Base-by-base conservation (phyloP, 53 echinoderm and acorn worm genomes). In the Crossaster papposus region DNA sequence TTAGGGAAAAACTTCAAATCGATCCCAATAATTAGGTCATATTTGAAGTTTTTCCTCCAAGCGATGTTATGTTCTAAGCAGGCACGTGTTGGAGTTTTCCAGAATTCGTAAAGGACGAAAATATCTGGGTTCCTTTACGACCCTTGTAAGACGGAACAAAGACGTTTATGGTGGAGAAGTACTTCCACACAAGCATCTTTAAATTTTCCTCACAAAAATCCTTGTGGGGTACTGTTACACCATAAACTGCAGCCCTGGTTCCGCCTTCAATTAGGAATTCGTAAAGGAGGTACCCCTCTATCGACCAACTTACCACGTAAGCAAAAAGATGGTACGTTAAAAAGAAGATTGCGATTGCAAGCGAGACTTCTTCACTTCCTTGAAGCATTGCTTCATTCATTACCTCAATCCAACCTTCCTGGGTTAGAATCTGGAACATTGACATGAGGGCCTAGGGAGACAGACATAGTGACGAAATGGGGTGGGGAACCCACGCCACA, bases 401-500 rank as follows among this genome's bases (percentile, higher is more conserved):
- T 63, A 92, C 89, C 81, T 92, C 92, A 7, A 89, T 79, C 92
- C 92, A 92, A 74, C 92, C 92, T 77, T 92, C 92, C 77, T 92
- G 92, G 83, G 92, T 92, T 18, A 92, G 89, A 54, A 92, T 92
- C 89, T 92, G 92, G 89, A 92, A 92, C 92, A 92, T 92, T n/a
- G 92, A 77, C 92, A 92, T 92, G 79, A 89, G 78, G 58, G 89
- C 89, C 92, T 92, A 89, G 14, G 83, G 14, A 52, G 55, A 63
- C 68, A 50, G 38, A 89, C 70, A 58, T 36, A 52, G 72, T 35
- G 71, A 55, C 65, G 58, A 17, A 51, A 44, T 0, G 54, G 78
- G 78, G 63, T 74, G 37, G 71, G 74, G 72, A 70, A 83, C 79
- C 65, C 79, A 52, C 23, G 55, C 13, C 89, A 79, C 18, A 89